Evolutionary conservation across 1,140 invertebrate genomes (phyloP).

Genomic region (Drosophila equinoxialis): DNA sequence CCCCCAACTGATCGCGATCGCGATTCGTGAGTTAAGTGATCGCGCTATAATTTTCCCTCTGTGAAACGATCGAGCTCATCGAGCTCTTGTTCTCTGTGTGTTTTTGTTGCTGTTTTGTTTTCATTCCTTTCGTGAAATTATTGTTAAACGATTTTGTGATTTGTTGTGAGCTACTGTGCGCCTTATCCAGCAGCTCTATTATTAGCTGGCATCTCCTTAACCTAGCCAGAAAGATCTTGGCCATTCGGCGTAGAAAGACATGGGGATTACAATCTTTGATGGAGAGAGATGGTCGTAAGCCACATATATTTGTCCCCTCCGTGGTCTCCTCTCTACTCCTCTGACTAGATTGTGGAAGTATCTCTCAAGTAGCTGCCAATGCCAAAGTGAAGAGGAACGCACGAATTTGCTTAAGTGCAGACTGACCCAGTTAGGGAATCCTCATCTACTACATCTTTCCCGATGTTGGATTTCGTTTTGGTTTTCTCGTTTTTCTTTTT

Average conservation of each 20-base stretch:
- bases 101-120: slow-evolving; percentile 22
- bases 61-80: slow-evolving; percentile 37
- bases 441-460: slow-evolving; percentile 5
- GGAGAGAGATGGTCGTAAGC: too few relatives aligned
- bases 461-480: slow-evolving; percentile 25
- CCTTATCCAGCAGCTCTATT: slow-evolving; percentile 43
- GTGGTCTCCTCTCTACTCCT: neutral
- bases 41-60: slow-evolving; percentile 82
- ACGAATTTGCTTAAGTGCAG: slow-evolving; percentile 77
- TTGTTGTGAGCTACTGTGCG: slow-evolving; percentile 78
- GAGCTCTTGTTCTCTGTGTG: slow-evolving; percentile 24
- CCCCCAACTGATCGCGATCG: slow-evolving; percentile 76
- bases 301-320: slow-evolving; percentile 4
- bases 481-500: too few relatives aligned
- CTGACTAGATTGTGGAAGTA: neutral
- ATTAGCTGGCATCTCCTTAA: slow-evolving; percentile 61
- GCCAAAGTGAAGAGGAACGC: slow-evolving; percentile 64
- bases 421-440: slow-evolving; percentile 66
- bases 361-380: slow-evolving; percentile 69
- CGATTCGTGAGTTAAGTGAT: slow-evolving; percentile 82
- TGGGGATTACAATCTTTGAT: too few relatives aligned
- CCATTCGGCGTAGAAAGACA: too few relatives aligned
- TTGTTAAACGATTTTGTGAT: slow-evolving; percentile 82
- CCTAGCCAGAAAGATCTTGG: slow-evolving; percentile 30
- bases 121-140: slow-evolving; percentile 65